Evolutionary conservation across 1,140 invertebrate species (phyloP), one percentile per base, ranked within the genome.

Genomic region (Macrotrachela quadricornifera): DNA sequence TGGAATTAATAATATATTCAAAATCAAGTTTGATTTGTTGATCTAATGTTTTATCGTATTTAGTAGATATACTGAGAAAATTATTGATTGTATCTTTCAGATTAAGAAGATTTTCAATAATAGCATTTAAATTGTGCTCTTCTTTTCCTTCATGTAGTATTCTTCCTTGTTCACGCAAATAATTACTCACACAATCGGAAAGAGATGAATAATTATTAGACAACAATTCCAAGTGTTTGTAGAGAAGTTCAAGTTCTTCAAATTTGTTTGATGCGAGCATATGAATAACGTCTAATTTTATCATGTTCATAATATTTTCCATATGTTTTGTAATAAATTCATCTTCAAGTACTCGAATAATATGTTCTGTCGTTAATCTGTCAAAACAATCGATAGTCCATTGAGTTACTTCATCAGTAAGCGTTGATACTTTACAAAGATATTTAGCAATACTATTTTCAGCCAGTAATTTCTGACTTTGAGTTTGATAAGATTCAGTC

Each of bases 261-360:
- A 83, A 91, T 73, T 90, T 92, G 58, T 91, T 83, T 69, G 95
- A 88, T 72, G 85, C 83, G 57, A 99, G 74, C 92, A 97, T 97
- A 67, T 94, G 85, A 43, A 95, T 86, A 49, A 99, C 90, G 54
- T 92, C 92, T 56, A 85, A 91, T 69, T 97, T 96, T 72, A 95
- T 90, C 91, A 99, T 97, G 79, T 94, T 86, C 16, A 95, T 86
- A 63, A 99, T 92, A 14, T 90, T 94, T 66, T 90, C 87, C 88
- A 99, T 96, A 71, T 99, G 90, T 64, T 86, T 84, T 64, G 87
- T 88, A 62, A 97, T 96, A 50, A 99, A 74, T 69, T 96, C 90
- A 65, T 92, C 56, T 56, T 54, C 39, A 9, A 54, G 6, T 47
- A 71, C 68, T 54, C 65, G 79, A 11, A 97, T 87, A 62, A 99